phyloP scores from a whole-genome alignment of 2,888 invertebrate genomes.

The Operophtera brumata region DNA sequence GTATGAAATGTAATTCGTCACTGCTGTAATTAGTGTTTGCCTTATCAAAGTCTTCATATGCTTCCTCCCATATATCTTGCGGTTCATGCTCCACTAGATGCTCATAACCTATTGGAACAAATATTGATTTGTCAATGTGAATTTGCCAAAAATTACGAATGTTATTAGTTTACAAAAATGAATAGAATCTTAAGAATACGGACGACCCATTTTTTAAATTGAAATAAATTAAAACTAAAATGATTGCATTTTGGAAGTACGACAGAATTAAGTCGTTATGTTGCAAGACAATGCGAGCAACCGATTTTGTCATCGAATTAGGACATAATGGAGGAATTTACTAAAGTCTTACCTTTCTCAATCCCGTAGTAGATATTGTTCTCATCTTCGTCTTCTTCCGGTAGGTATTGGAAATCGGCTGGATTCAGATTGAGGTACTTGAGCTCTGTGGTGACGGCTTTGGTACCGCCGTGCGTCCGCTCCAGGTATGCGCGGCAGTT shows the following conservation, averaged over 20 bases:
- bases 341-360: slow-evolving; percentile 82
- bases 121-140: neutral
- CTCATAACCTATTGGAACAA: slow-evolving; percentile 64
- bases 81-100: slow-evolving; percentile 68
- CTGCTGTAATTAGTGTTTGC: slow-evolving; percentile 47
- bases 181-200: too few species aligned
- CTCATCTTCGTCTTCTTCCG: slow-evolving; percentile 79
- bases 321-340: too few species aligned
- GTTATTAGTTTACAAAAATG: too few species aligned
- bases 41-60: slow-evolving; percentile 38
- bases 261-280: too few species aligned
- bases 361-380: slow-evolving; percentile 81
- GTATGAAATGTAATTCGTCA: slow-evolving; percentile 32
- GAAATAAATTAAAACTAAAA: too few species aligned
- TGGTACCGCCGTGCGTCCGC: slow-evolving; percentile 76
- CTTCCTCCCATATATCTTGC: slow-evolving; percentile 58
- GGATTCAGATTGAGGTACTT: slow-evolving; percentile 88
- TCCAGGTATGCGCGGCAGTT: slow-evolving; percentile 69
- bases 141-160: too few species aligned
- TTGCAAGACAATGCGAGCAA: too few species aligned
- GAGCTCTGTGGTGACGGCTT: slow-evolving; percentile 85
- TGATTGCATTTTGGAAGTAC: too few species aligned
- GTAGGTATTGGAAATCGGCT: slow-evolving; percentile 83
- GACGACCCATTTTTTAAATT: too few species aligned
- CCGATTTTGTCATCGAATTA: too few species aligned